Percentiles rank a stretch among this genome's conserved stretches.
Conservation (phyloP, 2,888 invertebrate species). For the Miltochrista miniata region DNA sequence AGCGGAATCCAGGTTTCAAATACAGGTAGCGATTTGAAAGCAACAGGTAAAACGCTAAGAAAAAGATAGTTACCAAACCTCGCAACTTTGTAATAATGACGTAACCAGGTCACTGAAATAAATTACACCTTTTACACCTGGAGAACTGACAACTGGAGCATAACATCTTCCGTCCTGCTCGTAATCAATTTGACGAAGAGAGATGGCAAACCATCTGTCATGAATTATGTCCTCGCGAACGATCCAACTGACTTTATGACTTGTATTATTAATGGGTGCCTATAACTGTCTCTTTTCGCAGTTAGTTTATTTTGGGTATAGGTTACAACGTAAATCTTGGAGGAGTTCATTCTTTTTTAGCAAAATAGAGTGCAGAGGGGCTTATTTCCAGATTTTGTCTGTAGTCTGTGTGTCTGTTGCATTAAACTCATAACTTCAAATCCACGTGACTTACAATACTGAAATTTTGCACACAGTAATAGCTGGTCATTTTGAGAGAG, state of each 20-base stretch:
- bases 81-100: not conserved
- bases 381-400: too few species aligned
- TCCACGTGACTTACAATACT: too few species aligned
- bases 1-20: too few species aligned
- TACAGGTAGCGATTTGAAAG: too few species aligned
- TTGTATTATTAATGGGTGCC: slow-evolving; percentile 8
- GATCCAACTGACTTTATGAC: slow-evolving; percentile 8
- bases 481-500: too few species aligned
- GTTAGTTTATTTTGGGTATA: not conserved
- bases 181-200: slow-evolving; percentile 9
- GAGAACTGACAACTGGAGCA: not conserved
- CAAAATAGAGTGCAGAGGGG: too few species aligned
- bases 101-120: not conserved
- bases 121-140: slow-evolving; percentile 2
- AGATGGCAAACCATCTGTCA: slow-evolving; percentile 2
- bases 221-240: slow-evolving; percentile 5
- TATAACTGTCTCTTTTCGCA: slow-evolving; percentile 8
- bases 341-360: too few species aligned
- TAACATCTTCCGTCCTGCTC: slow-evolving; percentile 2
- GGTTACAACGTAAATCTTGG: not conserved
- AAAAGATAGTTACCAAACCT: too few species aligned
- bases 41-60: too few species aligned
- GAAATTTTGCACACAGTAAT: too few species aligned
- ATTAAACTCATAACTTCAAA: too few species aligned
- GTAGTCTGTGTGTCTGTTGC: too few species aligned